Base-by-base conservation (phyloP, 2,888 invertebrate species). In the Tethea ocularis region DNA sequence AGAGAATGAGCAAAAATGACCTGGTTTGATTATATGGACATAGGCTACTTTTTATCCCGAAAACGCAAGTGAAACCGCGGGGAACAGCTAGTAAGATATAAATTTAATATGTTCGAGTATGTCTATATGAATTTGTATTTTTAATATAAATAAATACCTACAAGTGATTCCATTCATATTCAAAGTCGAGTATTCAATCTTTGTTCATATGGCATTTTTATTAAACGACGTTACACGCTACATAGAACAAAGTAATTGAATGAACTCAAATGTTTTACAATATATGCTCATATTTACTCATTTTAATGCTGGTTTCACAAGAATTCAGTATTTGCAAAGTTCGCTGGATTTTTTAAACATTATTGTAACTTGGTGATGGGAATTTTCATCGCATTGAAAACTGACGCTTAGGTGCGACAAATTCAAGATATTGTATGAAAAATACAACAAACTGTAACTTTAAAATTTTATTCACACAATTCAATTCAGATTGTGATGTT, bases 331-430 rank as follows among this genome's bases (percentile, higher is more conserved):
- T 41, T 41, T 41, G 15, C 17, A 1, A 17, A n/a, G n/a, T 41
- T 41, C 17, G 5, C 7, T 17, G 6, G 41, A 1, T 17, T 41
- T 17, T 15, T 41, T 41, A 41, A n/a, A 41, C 36, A 15, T 38
- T 15, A 11, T 38, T 38, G 36, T 38, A 38, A 38, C 36, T 38
- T 38, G 26, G 24, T 52, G 52, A 26, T 17, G 8, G 11, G 24
- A 59, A 56, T 60, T 57, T 57, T 55, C 36, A 38, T 15, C 36
- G 36, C 29, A 33, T 7, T 33, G 36, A 38, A 15, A 38, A 15
- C 15, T n/a, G n/a, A n/a, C n/a, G n/a, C n/a, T n/a, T n/a, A 10
- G 15, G 36, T 15, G 36, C 15, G 36, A 38, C 13, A 38, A 10
- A 38, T 11, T 38, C 36, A 11, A 15, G 8, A 33, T 10, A 1